These are phyloP conservation scores for Diorhabda sublineata DNA, from an alignment of 1,140 invertebrate species.

Conservation along the genomic window DNA sequence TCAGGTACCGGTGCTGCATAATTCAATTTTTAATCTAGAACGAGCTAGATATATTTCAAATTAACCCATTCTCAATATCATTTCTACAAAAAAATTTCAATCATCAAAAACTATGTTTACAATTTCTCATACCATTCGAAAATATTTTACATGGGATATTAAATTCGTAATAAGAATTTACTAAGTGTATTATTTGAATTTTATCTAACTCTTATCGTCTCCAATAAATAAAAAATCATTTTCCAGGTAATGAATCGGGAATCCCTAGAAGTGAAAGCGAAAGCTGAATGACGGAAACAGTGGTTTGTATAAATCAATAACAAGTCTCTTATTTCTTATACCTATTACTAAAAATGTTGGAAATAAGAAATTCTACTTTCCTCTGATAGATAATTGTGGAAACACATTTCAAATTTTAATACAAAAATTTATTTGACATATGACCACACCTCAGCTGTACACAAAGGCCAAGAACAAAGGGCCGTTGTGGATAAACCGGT, in stretches of 20 bases:
- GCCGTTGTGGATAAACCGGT: not conserved
- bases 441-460: constrained; percentile 14
- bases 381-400: not conserved
- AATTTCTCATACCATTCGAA: no score
- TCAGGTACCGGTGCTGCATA: no score
- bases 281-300: not conserved
- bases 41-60: no score
- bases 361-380: no score
- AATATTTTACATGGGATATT: no score
- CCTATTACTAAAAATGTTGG: no score
- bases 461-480: constrained; percentile 15
- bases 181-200: no score
- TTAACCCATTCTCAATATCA: no score
- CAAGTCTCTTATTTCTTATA: not conserved
- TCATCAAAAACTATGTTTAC: no score
- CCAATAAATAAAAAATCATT: not conserved
- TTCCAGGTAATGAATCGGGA: not conserved
- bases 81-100: no score
- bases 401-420: not conserved
- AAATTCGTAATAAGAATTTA: no score
- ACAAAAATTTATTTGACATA: constrained; percentile 2
- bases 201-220: not conserved
- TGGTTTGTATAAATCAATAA: not conserved
- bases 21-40: no score
- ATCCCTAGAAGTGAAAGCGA: not conserved